A percentile compares a stretch with the other conserved stretches of the same genome.
These are phyloP conservation scores for Oegoconia quadripuncta DNA, from an alignment of 2,888 invertebrate genomes.

Conservation along the genomic window DNA sequence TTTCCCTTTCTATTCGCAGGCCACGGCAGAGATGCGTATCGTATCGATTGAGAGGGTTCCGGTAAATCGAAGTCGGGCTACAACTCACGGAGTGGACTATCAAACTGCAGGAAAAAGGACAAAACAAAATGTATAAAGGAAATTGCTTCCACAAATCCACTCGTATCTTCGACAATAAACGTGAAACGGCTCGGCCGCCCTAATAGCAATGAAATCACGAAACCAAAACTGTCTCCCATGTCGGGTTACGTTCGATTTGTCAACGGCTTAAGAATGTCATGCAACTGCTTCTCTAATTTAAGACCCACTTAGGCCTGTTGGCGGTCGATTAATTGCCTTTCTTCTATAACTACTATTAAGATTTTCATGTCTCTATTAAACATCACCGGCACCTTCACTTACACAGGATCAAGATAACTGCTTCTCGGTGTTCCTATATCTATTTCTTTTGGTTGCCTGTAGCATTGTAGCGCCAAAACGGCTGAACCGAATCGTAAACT, in stretches of 20 bases:
- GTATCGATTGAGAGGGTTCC: conserved; percentile 60
- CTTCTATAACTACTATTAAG: no score
- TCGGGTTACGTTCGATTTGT: conserved; percentile 49
- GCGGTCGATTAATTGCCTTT: no score
- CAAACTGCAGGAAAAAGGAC: conserved; percentile 77
- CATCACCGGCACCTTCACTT: no score
- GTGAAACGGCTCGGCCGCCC: conserved; percentile 69
- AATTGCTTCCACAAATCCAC: conserved; percentile 80
- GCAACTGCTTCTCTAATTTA: background rate
- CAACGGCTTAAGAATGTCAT: conserved; percentile 51
- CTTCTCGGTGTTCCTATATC: no score
- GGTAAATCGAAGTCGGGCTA: conserved; percentile 70
- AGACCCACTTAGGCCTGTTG: no score
- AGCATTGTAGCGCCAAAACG: no score
- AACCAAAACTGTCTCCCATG: conserved; percentile 74
- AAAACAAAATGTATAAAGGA: conserved; percentile 80
- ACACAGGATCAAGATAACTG: no score
- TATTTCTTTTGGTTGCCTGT: no score
- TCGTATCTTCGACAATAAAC: conserved; percentile 78
- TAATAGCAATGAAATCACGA: conserved; percentile 79
- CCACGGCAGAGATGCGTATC: conserved; percentile 62
- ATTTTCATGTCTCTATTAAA: no score
- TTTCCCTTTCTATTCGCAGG: conserved; percentile 47
- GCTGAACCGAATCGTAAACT: no score
- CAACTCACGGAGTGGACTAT: conserved; percentile 74